These are phyloP conservation scores for Patella caerulea DNA, from an alignment of 2,888 invertebrate genomes.

Conservation along the genomic window DNA sequence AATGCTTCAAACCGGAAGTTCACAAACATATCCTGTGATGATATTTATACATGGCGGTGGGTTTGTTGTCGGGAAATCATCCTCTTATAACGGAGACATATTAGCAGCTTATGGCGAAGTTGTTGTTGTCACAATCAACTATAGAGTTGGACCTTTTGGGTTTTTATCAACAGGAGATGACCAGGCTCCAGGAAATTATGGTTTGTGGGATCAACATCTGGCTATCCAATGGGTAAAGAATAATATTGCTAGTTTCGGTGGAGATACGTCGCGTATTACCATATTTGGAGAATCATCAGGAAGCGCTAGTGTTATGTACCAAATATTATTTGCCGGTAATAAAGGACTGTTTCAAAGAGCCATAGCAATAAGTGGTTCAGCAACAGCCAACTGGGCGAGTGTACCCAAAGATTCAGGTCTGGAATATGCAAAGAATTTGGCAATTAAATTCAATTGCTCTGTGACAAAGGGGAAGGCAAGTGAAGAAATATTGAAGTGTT, in stretches of 20 bases:
- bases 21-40: slow-evolving; percentile 17
- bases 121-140: slow-evolving; percentile 34
- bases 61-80: slow-evolving; percentile 23
- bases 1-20: too few relatives aligned
- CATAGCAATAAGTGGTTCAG: slow-evolving; percentile 26
- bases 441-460: too few relatives aligned
- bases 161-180: slow-evolving; percentile 28
- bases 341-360: slow-evolving; percentile 26
- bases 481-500: background rate
- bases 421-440: too few relatives aligned
- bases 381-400: slow-evolving; percentile 17
- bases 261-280: slow-evolving; percentile 22
- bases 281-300: slow-evolving; percentile 28
- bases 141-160: slow-evolving; percentile 32
- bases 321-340: slow-evolving; percentile 18
- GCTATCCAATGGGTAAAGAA: slow-evolving; percentile 30
- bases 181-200: slow-evolving; percentile 22
- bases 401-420: too few relatives aligned
- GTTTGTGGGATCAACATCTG: slow-evolving; percentile 28
- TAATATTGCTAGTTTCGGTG: slow-evolving; percentile 28
- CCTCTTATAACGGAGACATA: slow-evolving; percentile 24
- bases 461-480: too few relatives aligned
- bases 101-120: slow-evolving; percentile 23
- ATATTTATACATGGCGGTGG: slow-evolving; percentile 39
- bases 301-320: slow-evolving; percentile 21